Percentiles rank a stretch among this genome's conserved stretches.
Conservation (phyloP, 2,113 vertebrate genomes). For the Scomber scombrus region DNA sequence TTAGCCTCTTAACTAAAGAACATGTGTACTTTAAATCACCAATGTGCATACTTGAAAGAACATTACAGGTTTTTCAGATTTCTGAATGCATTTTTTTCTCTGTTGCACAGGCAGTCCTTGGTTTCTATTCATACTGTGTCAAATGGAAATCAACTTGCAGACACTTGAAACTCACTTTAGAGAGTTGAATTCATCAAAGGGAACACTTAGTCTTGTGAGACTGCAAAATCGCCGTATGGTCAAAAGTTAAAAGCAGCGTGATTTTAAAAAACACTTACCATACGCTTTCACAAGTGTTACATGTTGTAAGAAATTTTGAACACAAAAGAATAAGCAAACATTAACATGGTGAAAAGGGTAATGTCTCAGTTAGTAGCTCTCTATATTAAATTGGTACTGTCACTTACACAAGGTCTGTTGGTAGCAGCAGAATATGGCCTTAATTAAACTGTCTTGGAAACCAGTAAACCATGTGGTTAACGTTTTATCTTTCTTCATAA, state of each 20-base stretch:
- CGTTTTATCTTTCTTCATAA: conserved; percentile 23
- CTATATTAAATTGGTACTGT: conserved; percentile 19
- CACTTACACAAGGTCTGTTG: not conserved
- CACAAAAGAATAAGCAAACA: conserved; percentile 1
- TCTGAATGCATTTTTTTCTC: not conserved
- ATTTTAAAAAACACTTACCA: not conserved
- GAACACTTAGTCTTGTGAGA: not conserved
- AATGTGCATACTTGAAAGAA: no score
- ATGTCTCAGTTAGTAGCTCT: not conserved
- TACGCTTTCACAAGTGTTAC: not conserved
- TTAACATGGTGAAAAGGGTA: not conserved
- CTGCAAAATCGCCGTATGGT: not conserved
- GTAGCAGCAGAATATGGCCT: conserved; percentile 12
- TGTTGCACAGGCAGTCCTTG: conserved; percentile 3
- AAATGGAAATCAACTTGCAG: not conserved
- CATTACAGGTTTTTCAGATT: not conserved
- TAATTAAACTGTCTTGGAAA: conserved; percentile 26
- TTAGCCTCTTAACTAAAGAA: not conserved
- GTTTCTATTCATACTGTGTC: not conserved
- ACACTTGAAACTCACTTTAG: conserved; percentile 3
- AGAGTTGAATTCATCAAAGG: not conserved
- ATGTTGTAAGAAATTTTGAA: conserved; percentile 11
- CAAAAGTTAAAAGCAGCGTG: not conserved
- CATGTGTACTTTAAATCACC: not conserved
- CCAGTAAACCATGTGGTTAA: conserved; percentile 11